Base-by-base conservation (phyloP, 1,140 invertebrate genomes). In the Drosophila novamexicana region DNA sequence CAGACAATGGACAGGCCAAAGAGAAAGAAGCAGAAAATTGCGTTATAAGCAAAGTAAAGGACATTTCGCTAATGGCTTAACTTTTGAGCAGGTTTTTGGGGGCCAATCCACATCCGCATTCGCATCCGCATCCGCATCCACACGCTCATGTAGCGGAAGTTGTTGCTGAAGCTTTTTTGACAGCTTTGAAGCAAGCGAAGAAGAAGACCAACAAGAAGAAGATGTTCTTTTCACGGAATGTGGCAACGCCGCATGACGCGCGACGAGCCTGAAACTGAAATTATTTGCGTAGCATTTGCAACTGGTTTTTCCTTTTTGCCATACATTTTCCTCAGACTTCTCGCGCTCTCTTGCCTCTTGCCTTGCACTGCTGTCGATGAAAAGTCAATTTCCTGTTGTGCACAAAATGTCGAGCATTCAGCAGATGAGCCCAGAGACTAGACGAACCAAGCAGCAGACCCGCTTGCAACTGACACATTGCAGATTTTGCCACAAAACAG, bases 1-100 rank as follows among this genome's bases (percentile, higher is more conserved):
- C 81, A 81, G 84, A 81, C 74, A 79, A 82, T 88, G 76, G 75
- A 68, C 71, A 50, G 63, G 49, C n/a, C 44, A 40, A 77, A 74
- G 54, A 6, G 66, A 82, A 79, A 86, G 76, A 56, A 71, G 73
- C 79, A 66, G 76, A 80, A 86, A 86, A 86, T 86, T 86, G 83
- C 83, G 83, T 86, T 86, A 86, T 88, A 89, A 88, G 83, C 80
- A 83, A 89, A 88, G 79, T 89, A 89, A 88, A 77, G 84, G 83
- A 88, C 83, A 88, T 88, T 89, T 89, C 83, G 77, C 84, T 88
- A 88, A 88, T 88, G 83, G 83, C 84, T 88, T 88, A 89, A 88
- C 83, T 88, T 88, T 88, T 77, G 73, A 83, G 77, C 76, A 74
- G 71, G 57, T 74, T 73, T 74, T 73, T 37, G 67, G 68, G 45